Evolutionary conservation across 2,113 vertebrate species (phyloP).

Genomic region (Rhea americana): DNA sequence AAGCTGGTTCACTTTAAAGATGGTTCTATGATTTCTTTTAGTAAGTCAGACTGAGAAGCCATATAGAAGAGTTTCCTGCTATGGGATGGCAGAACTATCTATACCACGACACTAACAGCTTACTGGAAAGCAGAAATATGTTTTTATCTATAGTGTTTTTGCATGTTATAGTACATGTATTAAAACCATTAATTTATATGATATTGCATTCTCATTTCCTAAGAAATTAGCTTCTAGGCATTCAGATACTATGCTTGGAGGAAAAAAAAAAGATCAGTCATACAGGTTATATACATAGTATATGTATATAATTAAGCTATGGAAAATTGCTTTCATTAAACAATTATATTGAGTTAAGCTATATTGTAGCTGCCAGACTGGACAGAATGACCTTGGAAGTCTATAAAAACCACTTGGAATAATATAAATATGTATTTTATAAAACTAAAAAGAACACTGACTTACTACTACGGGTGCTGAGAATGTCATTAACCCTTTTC

Average conservation of each 20-base stretch:
- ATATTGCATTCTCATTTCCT: background rate
- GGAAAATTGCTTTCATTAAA: background rate
- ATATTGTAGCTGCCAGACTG: accelerated
- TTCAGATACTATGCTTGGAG: background rate
- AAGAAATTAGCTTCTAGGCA: background rate
- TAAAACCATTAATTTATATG: background rate
- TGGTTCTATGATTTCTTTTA: background rate
- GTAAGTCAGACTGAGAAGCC: background rate
- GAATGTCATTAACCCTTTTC: background rate
- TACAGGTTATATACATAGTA: background rate
- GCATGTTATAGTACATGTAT: background rate
- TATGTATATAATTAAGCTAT: background rate
- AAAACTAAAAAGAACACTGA: background rate
- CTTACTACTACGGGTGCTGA: accelerated
- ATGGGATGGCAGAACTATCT: background rate
- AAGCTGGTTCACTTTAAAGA: background rate
- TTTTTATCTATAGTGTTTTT: background rate
- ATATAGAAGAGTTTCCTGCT: background rate
- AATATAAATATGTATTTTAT: background rate
- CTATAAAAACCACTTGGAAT: background rate
- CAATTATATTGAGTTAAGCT: background rate
- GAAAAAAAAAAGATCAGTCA: background rate
- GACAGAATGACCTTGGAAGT: background rate
- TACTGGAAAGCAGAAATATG: background rate
- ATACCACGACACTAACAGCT: background rate